phyloP scores from a whole-genome alignment of 2,888 invertebrate genomes.

The Stegophylla sp. region DNA sequence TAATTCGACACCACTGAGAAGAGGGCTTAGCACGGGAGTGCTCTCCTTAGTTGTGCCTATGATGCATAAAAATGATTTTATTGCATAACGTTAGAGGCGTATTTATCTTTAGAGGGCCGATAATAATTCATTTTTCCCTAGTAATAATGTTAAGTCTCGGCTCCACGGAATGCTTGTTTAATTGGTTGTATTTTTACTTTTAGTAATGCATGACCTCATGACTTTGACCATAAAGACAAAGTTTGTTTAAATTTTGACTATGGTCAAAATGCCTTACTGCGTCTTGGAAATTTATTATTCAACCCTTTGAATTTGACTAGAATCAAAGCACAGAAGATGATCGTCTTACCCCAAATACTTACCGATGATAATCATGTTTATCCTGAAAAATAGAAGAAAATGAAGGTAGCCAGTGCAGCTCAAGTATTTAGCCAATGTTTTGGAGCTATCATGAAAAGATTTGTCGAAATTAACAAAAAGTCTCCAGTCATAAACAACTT shows the following conservation, averaged over 20 bases:
- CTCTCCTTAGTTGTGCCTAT: too few species aligned
- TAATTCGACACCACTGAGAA: too few species aligned
- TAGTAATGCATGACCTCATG: too few species aligned
- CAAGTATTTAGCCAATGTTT: background rate
- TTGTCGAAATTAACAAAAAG: background rate
- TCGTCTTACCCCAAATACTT: background rate
- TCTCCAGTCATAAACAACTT: background rate
- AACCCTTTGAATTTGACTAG: conserved; percentile 2
- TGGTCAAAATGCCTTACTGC: background rate
- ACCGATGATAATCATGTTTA: conserved; percentile 24
- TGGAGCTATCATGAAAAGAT: background rate
- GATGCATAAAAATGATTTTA: too few species aligned
- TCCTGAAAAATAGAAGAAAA: background rate
- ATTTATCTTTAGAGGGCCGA: too few species aligned
- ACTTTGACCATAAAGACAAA: too few species aligned
- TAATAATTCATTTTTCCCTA: too few species aligned
- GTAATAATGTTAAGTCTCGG: too few species aligned
- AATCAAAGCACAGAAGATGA: background rate
- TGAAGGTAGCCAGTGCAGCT: conserved; percentile 5
- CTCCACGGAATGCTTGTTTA: too few species aligned
- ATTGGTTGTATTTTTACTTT: too few species aligned
- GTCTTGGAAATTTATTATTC: background rate
- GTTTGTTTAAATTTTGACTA: background rate
- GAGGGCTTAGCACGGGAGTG: too few species aligned
- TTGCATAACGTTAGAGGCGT: too few species aligned